Evolutionary conservation across 2,888 invertebrate genomes (phyloP).

Genomic region (Galeruca laticollis): DNA sequence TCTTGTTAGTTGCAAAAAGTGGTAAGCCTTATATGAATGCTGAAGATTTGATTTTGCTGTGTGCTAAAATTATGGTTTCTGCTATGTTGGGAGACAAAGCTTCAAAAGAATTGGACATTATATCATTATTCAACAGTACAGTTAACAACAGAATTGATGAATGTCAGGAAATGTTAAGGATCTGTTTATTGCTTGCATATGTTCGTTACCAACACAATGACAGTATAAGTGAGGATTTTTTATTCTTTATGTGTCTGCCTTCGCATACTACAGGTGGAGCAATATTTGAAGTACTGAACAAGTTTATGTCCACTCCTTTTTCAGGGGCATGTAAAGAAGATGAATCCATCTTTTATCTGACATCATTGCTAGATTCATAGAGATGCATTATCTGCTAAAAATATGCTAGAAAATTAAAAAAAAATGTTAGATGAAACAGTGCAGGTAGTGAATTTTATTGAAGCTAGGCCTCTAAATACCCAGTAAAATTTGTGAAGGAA

Average conservation of each 20-base stretch:
- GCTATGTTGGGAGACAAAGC: too few species aligned
- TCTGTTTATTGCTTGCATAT: too few species aligned
- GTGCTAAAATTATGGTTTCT: conserved; percentile 31
- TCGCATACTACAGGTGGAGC: too few species aligned
- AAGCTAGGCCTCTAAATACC: too few species aligned
- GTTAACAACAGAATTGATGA: conserved; percentile 8
- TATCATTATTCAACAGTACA: too few species aligned
- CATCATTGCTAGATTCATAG: conserved; percentile 41
- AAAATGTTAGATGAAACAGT: neutral
- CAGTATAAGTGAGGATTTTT: too few species aligned
- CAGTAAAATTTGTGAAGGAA: too few species aligned
- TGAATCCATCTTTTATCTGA: conserved; percentile 40
- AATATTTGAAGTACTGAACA: too few species aligned
- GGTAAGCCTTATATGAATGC: conserved; percentile 17
- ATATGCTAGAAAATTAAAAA: neutral
- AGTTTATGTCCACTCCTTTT: neutral
- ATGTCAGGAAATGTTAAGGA: too few species aligned
- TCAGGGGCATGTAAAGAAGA: conserved; percentile 32
- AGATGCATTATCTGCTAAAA: neutral
- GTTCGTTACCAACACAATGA: too few species aligned
- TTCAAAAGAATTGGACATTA: too few species aligned
- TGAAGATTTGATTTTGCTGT: neutral
- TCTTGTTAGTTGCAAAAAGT: neutral
- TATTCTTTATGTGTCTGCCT: too few species aligned
- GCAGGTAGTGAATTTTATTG: neutral